A percentile compares a stretch with the other conserved stretches of the same genome.
These are phyloP conservation scores for Sylvia borin DNA, from an alignment of 2,797 vertebrate genomes.

Conservation along the genomic window DNA sequence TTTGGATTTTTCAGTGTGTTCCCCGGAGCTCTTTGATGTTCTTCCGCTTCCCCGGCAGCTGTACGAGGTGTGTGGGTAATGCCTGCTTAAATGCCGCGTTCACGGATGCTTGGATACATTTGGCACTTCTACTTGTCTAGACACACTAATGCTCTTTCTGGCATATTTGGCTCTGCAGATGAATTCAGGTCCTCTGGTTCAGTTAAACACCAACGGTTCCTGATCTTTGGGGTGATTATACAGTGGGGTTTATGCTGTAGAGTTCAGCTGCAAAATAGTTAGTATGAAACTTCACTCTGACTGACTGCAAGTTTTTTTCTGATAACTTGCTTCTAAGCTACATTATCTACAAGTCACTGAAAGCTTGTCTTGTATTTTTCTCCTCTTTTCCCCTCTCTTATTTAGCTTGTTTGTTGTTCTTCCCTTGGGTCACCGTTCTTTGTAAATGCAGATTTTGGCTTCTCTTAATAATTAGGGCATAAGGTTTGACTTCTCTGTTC, in stretches of 20 bases:
- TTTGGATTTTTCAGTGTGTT: neutral
- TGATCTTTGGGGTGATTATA: neutral
- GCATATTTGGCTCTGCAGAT: neutral
- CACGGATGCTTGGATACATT: neutral
- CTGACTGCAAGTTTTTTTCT: neutral
- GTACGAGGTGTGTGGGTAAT: neutral
- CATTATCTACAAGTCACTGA: neutral
- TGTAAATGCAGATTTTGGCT: neutral
- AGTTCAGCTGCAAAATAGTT: neutral
- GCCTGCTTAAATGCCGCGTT: neutral
- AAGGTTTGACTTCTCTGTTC: neutral
- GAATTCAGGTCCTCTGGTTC: neutral
- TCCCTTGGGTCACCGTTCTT: neutral
- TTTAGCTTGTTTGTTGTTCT: neutral
- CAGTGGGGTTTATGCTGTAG: neutral
- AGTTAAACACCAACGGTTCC: neutral
- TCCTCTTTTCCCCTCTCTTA: neutral
- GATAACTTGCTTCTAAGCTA: neutral
- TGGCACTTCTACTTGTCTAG: neutral
- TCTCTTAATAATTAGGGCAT: neutral
- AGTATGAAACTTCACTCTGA: neutral
- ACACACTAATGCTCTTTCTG: neutral
- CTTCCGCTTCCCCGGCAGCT: neutral
- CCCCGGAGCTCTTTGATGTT: slow-evolving; percentile 10
- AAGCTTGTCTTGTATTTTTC: neutral